These are phyloP conservation scores for Drosophila lacertosa DNA, from an alignment of 1,140 invertebrate species.

Conservation along the genomic window DNA sequence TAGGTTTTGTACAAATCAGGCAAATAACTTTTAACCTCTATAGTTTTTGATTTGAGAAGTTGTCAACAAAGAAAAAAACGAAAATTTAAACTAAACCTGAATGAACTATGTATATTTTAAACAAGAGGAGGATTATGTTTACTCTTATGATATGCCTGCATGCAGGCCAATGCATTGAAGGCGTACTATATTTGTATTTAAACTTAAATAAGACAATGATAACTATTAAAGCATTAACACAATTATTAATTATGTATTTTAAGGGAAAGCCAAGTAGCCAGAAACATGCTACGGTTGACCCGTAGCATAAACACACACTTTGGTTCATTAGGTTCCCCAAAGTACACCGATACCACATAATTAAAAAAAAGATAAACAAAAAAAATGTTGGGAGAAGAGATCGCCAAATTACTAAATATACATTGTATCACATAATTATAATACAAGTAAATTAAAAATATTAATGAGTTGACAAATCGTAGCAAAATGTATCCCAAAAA, in stretches of 20 bases:
- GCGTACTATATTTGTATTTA: conserved; percentile 37
- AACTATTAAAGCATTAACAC: conserved; percentile 40
- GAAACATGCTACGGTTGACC: conserved; percentile 25
- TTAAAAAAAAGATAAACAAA: neutral
- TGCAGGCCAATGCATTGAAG: conserved; percentile 15
- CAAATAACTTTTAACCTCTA: conserved; percentile 41
- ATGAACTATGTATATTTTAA: conserved; percentile 16
- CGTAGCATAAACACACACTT: conserved; percentile 12
- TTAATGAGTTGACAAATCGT: conserved; percentile 41
- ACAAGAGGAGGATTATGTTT: conserved; percentile 19
- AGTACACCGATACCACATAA: conserved; percentile 10
- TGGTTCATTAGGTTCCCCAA: conserved; percentile 17
- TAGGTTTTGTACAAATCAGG: conserved; percentile 41
- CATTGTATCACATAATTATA: conserved; percentile 7
- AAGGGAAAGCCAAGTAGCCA: conserved; percentile 12
- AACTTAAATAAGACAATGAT: conserved; percentile 39
- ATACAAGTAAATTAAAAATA: conserved; percentile 43
- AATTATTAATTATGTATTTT: conserved; percentile 17
- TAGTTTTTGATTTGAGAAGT: conserved; percentile 6
- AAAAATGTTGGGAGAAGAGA: conserved; percentile 8
- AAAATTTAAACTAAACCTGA: conserved; percentile 7
- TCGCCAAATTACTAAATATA: conserved; percentile 60
- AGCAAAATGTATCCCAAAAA: conserved; percentile 44
- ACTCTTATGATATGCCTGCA: conserved; percentile 24
- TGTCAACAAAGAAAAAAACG: conserved; percentile 7